These are phyloP conservation scores for Ophioninae sp. DNA, from an alignment of 2,888 invertebrate species.

Conservation along the genomic window DNA sequence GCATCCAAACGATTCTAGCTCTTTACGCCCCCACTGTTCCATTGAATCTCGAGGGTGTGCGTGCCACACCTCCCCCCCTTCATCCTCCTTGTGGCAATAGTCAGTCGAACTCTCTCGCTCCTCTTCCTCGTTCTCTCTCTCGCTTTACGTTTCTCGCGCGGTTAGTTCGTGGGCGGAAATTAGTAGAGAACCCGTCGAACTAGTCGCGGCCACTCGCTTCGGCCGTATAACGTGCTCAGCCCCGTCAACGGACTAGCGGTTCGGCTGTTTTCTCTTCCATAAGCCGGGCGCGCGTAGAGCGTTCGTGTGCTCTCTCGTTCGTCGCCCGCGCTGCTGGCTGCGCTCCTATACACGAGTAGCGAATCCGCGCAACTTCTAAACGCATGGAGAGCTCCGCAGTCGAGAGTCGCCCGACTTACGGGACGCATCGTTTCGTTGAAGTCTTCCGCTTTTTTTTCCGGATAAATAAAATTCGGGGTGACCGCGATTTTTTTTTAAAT, in stretches of 20 bases:
- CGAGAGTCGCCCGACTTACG: constrained; percentile 31
- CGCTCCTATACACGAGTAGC: background rate
- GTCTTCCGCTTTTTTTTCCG: background rate
- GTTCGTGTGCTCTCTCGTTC: constrained; percentile 4
- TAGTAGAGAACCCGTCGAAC: constrained; percentile 76
- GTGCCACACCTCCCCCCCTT: background rate
- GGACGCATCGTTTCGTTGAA: constrained; percentile 24
- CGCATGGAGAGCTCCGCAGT: constrained; percentile 32
- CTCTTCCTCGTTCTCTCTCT: constrained; percentile 39
- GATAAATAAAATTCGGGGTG: background rate
- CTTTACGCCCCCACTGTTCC: background rate
- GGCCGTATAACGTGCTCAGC: constrained; percentile 58
- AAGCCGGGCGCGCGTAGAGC: constrained; percentile 26
- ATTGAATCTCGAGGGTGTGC: constrained; percentile 31
- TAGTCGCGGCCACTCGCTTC: constrained; percentile 70
- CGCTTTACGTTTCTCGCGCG: constrained; percentile 37
- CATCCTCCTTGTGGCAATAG: background rate
- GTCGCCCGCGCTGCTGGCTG: constrained; percentile 27
- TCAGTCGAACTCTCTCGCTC: constrained; percentile 31
- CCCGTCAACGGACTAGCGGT: constrained; percentile 57
- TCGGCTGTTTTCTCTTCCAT: constrained; percentile 40
- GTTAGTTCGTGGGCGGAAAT: constrained; percentile 76
- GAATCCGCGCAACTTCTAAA: constrained; percentile 24
- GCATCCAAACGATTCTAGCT: constrained; percentile 13
- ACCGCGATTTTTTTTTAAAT: background rate